Evolutionary conservation across 2,113 vertebrate species (phyloP), one percentile per base, ranked within the genome.

Genomic region (Synchiropus splendidus): DNA sequence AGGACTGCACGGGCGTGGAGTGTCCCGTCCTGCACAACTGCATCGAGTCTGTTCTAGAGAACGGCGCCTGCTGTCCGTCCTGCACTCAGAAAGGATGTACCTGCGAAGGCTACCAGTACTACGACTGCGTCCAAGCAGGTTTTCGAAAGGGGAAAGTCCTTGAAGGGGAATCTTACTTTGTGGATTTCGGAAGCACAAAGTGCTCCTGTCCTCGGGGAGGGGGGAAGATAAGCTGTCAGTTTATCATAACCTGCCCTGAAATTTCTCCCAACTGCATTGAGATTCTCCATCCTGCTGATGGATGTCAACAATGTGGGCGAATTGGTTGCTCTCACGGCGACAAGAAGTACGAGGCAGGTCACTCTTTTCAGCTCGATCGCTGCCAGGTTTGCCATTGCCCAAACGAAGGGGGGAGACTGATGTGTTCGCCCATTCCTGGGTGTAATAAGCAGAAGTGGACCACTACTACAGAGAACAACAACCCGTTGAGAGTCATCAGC

Each of bases 101-200:
- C 2, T 98, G 94, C 0, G 88, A 97, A 59, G 93, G 93, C 8
- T 98, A 98, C 77, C 93, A 97, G 79, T 94, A 89, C 74, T 98
- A 98, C 0, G 94, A 98, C 79, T 98, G 94, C 0, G 52, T 90
- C 64, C 86, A 84, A 2, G 87, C 83, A 1, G 92, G 92, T 27
- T 98, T 96, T 16, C 51, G 67, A 60, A 82, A 86, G 0, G 92
- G 92, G 63, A 95, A 90, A 31, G 94, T 98, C 17, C 94, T 92
- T 0, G 89, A 94, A 10, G 89, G 89, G 2, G 80, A 89, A 58
- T 92, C 90, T 18, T 98, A 98, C 78, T 91, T 94, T 2, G 94
- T 98, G 67, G 94, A 98, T 78, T 96, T 90, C 0, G 94, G 94
- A 63, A 98, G 94, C 74, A 98, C 94, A 0, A 89, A 97, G 75